Conservation (phyloP, 1,140 invertebrate species). For the Meloidogyne chitwoodi region DNA sequence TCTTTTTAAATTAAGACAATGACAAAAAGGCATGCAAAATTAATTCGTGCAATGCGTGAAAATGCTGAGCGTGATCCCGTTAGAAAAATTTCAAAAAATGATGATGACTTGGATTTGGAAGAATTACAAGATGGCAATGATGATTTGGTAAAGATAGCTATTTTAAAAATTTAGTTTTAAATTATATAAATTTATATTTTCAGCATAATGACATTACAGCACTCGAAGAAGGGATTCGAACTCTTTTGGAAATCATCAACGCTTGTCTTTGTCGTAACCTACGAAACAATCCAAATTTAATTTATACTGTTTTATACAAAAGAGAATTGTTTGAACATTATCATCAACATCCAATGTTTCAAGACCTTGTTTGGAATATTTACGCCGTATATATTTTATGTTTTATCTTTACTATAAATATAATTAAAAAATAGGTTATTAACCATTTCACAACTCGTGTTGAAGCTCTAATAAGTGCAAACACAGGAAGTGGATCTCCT, state of each 20-base stretch:
- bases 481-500: not conserved
- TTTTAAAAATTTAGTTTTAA: not conserved
- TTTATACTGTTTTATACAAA: constrained; percentile 93
- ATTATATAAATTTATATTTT: constrained; percentile 9
- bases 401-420: not conserved
- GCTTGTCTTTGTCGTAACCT: constrained; percentile 65
- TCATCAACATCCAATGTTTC: constrained; percentile 79
- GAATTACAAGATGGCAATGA: not conserved
- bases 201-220: constrained; percentile 81
- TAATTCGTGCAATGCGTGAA: constrained; percentile 49
- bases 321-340: constrained; percentile 82
- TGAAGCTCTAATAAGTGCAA: constrained; percentile 66
- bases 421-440: constrained; percentile 69
- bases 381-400: constrained; percentile 71
- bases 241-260: constrained; percentile 50
- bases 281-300: constrained; percentile 82
- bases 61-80: constrained; percentile 44
- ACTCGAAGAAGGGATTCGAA: constrained; percentile 90
- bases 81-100: constrained; percentile 27
- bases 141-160: not conserved
- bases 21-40: constrained; percentile 47
- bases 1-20: constrained; percentile 37
- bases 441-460: constrained; percentile 78
- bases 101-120: constrained; percentile 3
- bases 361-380: constrained; percentile 92